Conservation (phyloP, 2,113 vertebrate species). For the Pluvialis apricaria region DNA sequence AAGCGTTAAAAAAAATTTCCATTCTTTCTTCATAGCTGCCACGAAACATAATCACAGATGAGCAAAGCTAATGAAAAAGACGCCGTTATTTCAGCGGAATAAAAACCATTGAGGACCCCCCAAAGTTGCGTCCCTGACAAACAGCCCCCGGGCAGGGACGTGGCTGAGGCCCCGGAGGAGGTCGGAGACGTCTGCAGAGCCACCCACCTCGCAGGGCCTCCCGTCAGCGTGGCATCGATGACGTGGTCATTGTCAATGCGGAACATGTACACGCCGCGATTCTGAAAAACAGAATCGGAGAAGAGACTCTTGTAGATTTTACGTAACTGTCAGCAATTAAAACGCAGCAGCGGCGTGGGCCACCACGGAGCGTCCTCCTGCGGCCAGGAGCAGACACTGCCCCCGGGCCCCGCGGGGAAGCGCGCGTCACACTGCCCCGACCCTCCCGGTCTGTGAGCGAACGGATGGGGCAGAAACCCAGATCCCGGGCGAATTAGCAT, state of each 20-base stretch:
- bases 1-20: neutral
- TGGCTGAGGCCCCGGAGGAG: neutral
- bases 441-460: neutral
- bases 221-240: constrained; percentile 94
- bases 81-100: neutral
- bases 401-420: accelerated
- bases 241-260: constrained; percentile 95
- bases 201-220: constrained; percentile 92
- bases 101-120: neutral
- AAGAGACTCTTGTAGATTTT: neutral
- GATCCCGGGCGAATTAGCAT: accelerated
- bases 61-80: neutral
- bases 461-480: accelerated
- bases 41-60: neutral
- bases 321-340: accelerated
- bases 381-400: accelerated
- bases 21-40: neutral
- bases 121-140: neutral
- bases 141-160: neutral
- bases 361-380: neutral
- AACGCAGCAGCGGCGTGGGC: accelerated
- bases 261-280: constrained; percentile 98
- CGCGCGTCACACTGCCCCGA: accelerated
- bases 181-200: neutral
- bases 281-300: constrained; percentile 70